Percentiles rank a stretch among this genome's conserved stretches.
phyloP scores from a whole-genome alignment of 2,888 invertebrate species.

The Plusia festucae region DNA sequence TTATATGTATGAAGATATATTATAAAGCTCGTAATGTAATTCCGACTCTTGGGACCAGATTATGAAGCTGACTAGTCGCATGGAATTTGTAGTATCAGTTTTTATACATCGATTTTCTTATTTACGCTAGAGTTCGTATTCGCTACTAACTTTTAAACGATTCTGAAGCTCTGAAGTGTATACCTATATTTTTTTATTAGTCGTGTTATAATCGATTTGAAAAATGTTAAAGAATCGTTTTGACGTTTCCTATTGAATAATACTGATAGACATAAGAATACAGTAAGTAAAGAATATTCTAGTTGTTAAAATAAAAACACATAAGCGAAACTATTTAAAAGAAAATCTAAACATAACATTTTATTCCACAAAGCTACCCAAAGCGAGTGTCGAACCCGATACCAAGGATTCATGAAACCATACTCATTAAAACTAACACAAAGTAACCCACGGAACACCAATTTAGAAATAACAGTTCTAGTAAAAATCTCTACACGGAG shows the following conservation, averaged over 20 bases:
- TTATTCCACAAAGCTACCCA: neutral
- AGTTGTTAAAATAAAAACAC: no score
- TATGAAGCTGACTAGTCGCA: slow-evolving; percentile 27
- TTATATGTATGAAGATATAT: slow-evolving; percentile 11
- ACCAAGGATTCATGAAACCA: neutral
- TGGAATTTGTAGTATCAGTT: slow-evolving; percentile 1
- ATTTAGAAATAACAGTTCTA: neutral
- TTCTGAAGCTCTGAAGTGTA: neutral
- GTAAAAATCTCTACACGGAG: neutral
- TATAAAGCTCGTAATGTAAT: slow-evolving; percentile 24
- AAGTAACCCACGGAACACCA: neutral
- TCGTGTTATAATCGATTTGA: no score
- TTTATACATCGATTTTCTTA: neutral
- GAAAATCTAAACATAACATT: neutral
- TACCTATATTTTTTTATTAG: no score
- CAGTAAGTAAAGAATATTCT: no score
- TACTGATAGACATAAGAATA: no score
- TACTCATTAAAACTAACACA: slow-evolving; percentile 1
- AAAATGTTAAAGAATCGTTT: no score
- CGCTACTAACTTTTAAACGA: neutral
- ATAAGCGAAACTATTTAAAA: no score
- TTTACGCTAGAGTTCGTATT: neutral
- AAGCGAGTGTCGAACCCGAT: slow-evolving; percentile 2
- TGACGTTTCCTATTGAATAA: no score
- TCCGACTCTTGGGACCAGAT: slow-evolving; percentile 33